phyloP scores from a whole-genome alignment of 35 echinoderm and acorn worm species.

The Chiridota heheva region DNA sequence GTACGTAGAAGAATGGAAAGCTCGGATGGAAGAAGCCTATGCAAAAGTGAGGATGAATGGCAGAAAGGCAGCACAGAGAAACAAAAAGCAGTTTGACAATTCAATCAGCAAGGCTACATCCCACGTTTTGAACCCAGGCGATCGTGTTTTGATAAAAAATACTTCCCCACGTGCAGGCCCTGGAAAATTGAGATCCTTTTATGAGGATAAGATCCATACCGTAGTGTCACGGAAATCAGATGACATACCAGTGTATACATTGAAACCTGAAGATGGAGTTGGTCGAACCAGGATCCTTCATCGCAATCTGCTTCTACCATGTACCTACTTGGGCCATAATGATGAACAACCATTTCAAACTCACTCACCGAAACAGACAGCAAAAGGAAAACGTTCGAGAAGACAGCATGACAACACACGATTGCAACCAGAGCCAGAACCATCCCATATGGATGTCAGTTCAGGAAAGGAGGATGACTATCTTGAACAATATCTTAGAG shows the following conservation, averaged over 20 bases:
- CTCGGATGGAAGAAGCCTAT: constrained; percentile 48
- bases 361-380: no score
- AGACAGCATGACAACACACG: no score
- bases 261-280: constrained; percentile 28
- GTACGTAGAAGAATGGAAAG: constrained; percentile 38
- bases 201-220: constrained; percentile 18
- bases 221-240: neutral
- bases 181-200: constrained; percentile 38
- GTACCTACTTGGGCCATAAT: no score
- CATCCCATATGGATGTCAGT: no score
- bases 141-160: constrained; percentile 36
- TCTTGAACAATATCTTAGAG: no score
- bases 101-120: constrained; percentile 2
- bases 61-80: neutral
- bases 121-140: constrained; percentile 13
- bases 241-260: constrained; percentile 47
- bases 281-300: constrained; percentile 17
- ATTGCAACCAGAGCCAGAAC: no score
- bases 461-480: no score
- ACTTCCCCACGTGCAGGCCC: constrained; percentile 17
- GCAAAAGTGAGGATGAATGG: neutral
- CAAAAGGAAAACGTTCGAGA: no score
- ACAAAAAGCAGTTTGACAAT: constrained; percentile 12
- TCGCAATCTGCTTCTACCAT: constrained; percentile 32
- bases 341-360: no score